Evolutionary conservation across 2,113 vertebrate genomes (phyloP), one percentile per base, ranked within the genome.

Genomic region (Gopherus flavomarginatus): DNA sequence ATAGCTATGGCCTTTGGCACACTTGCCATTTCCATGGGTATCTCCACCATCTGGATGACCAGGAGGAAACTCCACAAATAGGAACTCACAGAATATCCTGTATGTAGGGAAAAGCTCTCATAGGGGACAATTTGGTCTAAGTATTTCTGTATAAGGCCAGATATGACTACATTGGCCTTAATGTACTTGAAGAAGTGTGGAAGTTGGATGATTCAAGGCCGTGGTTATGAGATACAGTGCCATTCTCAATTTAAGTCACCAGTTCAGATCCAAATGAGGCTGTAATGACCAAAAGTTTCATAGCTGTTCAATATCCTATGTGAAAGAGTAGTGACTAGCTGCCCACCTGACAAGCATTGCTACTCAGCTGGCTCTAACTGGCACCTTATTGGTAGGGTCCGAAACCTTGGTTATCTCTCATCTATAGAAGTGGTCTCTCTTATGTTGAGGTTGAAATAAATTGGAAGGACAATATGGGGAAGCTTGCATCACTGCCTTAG

Each of bases 271-370:
- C 59, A 75, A 12, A n/a, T 21, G 47, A 87, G 77, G 57, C 47
- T 16, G 8, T 38, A 69, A 4, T 16, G 22, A 65, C 13, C n/a
- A 79, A 87, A 16, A 78, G 69, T 13, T 2, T 69, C 82, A 26
- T 5, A 78, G 52, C 52, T 72, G 12, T 19, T 35, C 85, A 83
- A 90, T 26, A n/a, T 92, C 35, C 11, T 78, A 14, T 44, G 83
- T 2, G 35, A 26, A 80, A 2, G 4, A 50, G 2, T 44, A n/a
- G 7, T 50, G 3, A 3, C 9, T 72, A 83, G 65, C 49, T 0
- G 0, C 35, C 19, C 10, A 17, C 83, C 14, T 89, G 78, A 93
- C 92, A 93, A 90, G 47, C 6, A 57, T 59, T 29, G 29, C 9
- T 59, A 29, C 29, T 59, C 57, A 59, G 35, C 62, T 35, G 62